Evolutionary conservation across 2,797 vertebrate genomes (phyloP).

Genomic region (Crocidura indochinensis): DNA sequence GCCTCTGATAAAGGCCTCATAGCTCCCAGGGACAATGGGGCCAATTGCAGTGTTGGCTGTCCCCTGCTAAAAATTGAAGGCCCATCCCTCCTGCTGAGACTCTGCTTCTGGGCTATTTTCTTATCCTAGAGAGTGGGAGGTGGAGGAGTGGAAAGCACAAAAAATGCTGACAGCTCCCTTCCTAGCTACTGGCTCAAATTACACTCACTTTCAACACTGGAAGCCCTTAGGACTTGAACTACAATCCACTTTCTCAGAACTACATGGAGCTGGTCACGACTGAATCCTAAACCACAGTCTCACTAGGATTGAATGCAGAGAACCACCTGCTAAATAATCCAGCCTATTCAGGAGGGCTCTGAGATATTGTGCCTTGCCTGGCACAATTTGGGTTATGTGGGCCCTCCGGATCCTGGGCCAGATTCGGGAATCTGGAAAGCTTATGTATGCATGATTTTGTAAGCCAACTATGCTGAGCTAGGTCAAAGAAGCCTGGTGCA

Average conservation of each 20-base stretch:
- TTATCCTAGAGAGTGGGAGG: conserved; percentile 9
- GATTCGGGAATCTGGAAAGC: background rate
- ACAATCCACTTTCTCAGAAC: background rate
- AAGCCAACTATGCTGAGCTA: background rate
- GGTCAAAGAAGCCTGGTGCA: background rate
- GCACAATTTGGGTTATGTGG: background rate
- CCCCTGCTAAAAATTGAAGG: conserved; percentile 43
- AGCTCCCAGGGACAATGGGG: conserved; percentile 63
- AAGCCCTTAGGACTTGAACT: background rate
- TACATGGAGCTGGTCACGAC: conserved; percentile 60
- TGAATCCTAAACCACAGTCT: background rate
- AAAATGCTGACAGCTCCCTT: conserved; percentile 5
- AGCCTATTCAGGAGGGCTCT: background rate
- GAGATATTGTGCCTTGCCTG: background rate
- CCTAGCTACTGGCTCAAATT: background rate
- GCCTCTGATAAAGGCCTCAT: conserved; percentile 46
- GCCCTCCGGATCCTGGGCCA: background rate
- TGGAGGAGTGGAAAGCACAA: background rate
- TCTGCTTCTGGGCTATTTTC: conserved; percentile 37
- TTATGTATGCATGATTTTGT: background rate
- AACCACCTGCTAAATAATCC: background rate
- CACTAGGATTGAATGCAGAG: background rate
- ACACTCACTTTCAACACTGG: background rate
- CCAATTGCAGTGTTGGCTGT: background rate
- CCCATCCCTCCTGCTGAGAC: background rate